Conservation (phyloP, 2,888 invertebrate genomes). For the Callinectes sapidus region DNA sequence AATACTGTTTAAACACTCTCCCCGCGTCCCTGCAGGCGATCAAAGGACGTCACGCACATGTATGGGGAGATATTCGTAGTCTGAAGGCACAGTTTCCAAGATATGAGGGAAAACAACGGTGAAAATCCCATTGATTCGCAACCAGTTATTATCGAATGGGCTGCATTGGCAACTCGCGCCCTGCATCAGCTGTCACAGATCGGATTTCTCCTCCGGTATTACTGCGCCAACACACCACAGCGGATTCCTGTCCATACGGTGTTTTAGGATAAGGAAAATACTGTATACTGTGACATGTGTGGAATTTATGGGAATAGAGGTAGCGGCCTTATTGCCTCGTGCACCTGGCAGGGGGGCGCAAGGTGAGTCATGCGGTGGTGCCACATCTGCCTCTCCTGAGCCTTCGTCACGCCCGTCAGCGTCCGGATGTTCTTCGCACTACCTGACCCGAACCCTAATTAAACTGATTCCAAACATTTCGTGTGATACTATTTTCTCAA, state of each 20-base stretch:
- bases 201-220: not conserved
- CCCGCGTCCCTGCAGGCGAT: not conserved
- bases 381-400: constrained; percentile 47
- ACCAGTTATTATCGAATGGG: not conserved
- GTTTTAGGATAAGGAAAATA: not conserved
- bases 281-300: not conserved
- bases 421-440: constrained; percentile 16
- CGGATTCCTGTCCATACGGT: not conserved
- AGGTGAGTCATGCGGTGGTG: constrained; percentile 60
- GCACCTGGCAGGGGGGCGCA: constrained; percentile 35
- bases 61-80: not conserved
- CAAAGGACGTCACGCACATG: not conserved
- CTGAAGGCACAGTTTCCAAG: not conserved
- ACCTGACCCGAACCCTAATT: constrained; percentile 19
- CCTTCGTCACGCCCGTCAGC: constrained; percentile 40
- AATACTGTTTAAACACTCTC: not conserved
- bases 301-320: not conserved
- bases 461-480: not conserved
- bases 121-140: constrained; percentile 20
- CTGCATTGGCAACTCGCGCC: constrained; percentile 1
- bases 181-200: constrained; percentile 20
- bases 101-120: not conserved
- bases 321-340: not conserved
- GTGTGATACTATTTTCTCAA: not conserved
- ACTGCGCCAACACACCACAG: not conserved